Base-by-base conservation (phyloP, 1,140 invertebrate genomes). In the Watersipora subatra region DNA sequence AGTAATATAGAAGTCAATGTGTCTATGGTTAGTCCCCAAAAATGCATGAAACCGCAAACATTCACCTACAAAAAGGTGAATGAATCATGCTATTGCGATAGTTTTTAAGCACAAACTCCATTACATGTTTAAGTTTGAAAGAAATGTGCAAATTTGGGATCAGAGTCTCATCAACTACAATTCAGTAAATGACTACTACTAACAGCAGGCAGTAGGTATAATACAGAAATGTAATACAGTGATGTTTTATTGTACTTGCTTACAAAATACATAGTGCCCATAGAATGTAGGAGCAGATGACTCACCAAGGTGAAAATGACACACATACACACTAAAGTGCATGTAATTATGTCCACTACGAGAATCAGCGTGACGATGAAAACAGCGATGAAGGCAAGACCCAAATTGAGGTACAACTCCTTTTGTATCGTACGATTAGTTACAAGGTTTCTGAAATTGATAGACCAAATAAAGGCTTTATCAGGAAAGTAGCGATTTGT, bases 11-110 rank as follows among this genome's bases (percentile, higher is more conserved):
- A 91, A 28, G 89, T 89, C 27, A 91, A 88, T 57, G 89, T 86
- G 73, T 93, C 90, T 46, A 93, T 87, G 1, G 89, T 90, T 63
- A 92, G 82, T 3, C 87, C 89, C 90, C 90, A 87, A 64, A 85
- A 85, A 65, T 85, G 85, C 87, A 93, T 89, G 69, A 87, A 87
- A 1, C 90, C 91, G 67, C 87, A 86, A 30, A 92, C 89, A 76
- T 90, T 87, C 24, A 85, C 68, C 76, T 77, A 65, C 2, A 67
- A 55, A 7, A 28, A 59, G 22, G 7, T 12, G 34, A n/a, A n/a
- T n/a, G n/a, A n/a, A n/a, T n/a, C n/a, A n/a, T n/a, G n/a, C n/a
- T n/a, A n/a, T n/a, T n/a, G n/a, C n/a, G n/a, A n/a, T n/a, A n/a
- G n/a, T n/a, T n/a, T n/a, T n/a, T n/a, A n/a, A n/a, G n/a, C n/a